These are phyloP conservation scores for Danaus melanippus DNA, from an alignment of 1,140 invertebrate species.

Conservation along the genomic window DNA sequence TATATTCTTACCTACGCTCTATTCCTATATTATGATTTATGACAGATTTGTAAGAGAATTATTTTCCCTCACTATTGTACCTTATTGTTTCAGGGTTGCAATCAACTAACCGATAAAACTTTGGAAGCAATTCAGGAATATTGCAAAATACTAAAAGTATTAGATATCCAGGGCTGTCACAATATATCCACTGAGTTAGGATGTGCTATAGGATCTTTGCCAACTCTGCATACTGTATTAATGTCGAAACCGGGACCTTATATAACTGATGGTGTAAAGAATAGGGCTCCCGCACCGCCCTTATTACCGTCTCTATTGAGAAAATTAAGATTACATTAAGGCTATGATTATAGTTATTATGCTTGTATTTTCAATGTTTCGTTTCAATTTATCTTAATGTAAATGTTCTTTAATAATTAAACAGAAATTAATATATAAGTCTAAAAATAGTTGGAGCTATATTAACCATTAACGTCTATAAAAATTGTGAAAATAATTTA, in stretches of 20 bases:
- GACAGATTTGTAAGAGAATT: no score
- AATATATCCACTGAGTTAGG: constrained; percentile 73
- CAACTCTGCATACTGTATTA: constrained; percentile 65
- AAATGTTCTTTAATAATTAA: constrained; percentile 3
- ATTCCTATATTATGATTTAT: no score
- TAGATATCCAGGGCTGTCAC: constrained; percentile 76
- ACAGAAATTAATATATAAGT: constrained; percentile 9
- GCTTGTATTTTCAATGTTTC: no score
- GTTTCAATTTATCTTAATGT: background rate
- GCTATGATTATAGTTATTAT: constrained; percentile 2
- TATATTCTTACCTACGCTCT: no score
- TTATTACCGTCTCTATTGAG: constrained; percentile 53
- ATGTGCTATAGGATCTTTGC: constrained; percentile 60
- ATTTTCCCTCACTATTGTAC: background rate
- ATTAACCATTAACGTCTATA: background rate
- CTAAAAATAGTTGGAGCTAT: background rate
- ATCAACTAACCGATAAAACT: constrained; percentile 76
- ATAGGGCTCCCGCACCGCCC: constrained; percentile 49
- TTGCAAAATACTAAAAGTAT: constrained; percentile 72
- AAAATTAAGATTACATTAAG: constrained; percentile 52
- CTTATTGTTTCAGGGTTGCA: constrained; percentile 73
- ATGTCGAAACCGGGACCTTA: constrained; percentile 64
- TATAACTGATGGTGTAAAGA: constrained; percentile 55
- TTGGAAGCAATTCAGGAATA: constrained; percentile 73
- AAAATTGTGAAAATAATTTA: no score